A percentile compares a stretch with the other conserved stretches of the same genome.
These are phyloP conservation scores for Cygnus olor DNA, from an alignment of 2,797 vertebrate genomes.

Conservation along the genomic window DNA sequence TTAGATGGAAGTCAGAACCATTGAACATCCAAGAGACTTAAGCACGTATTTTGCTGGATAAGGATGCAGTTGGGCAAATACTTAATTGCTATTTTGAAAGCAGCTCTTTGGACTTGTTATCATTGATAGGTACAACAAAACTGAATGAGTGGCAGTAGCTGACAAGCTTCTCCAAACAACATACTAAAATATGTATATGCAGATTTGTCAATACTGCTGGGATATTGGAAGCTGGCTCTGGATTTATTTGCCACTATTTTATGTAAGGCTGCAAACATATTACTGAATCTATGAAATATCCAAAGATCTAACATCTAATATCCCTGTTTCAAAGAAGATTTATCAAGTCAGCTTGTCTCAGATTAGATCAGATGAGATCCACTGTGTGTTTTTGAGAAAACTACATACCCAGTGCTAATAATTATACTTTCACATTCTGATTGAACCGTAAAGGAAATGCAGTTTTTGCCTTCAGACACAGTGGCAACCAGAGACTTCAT, in stretches of 20 bases:
- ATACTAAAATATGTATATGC: neutral
- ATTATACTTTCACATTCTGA: neutral
- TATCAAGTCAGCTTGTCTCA: neutral
- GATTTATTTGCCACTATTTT: neutral
- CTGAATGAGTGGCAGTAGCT: neutral
- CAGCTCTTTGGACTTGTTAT: neutral
- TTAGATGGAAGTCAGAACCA: constrained; percentile 16
- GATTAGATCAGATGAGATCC: neutral
- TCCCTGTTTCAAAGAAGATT: neutral
- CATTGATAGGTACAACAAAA: neutral
- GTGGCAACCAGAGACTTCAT: neutral
- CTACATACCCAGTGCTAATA: neutral
- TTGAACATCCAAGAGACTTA: neutral
- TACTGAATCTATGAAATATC: neutral
- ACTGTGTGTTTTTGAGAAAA: neutral
- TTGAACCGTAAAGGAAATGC: neutral
- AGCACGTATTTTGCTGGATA: neutral
- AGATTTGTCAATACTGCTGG: neutral
- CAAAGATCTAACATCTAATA: neutral
- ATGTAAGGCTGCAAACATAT: neutral
- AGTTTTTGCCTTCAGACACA: neutral
- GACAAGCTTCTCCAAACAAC: neutral
- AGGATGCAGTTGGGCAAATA: neutral
- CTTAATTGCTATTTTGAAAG: neutral
- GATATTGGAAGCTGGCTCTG: neutral